These are phyloP conservation scores for Acleris holmiana DNA, from an alignment of 2,888 invertebrate genomes.

Conservation along the genomic window DNA sequence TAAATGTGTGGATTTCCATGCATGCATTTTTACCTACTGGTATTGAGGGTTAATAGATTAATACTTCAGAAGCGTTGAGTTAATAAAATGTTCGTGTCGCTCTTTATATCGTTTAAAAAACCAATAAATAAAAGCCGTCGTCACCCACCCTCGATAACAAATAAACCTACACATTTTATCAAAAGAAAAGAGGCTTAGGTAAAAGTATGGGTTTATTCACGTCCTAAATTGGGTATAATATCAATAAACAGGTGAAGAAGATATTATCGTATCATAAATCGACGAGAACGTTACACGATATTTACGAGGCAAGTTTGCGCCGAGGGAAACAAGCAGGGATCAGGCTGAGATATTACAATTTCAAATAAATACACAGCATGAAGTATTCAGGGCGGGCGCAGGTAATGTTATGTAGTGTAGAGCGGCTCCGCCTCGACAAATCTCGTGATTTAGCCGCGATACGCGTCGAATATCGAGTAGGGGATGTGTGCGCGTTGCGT, in stretches of 20 bases:
- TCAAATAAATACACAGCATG: constrained; percentile 82
- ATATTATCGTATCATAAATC: constrained; percentile 72
- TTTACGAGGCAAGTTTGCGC: constrained; percentile 75
- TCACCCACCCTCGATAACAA: constrained; percentile 25
- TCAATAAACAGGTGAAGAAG: constrained; percentile 53
- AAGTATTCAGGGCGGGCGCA: constrained; percentile 81
- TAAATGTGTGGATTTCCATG: constrained; percentile 30
- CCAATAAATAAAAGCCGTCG: constrained; percentile 17
- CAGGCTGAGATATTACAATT: constrained; percentile 81
- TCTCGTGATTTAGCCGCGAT: constrained; percentile 82
- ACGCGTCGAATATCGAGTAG: constrained; percentile 80
- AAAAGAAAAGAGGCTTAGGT: constrained; percentile 27
- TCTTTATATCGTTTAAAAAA: constrained; percentile 24
- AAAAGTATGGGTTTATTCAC: constrained; percentile 28
- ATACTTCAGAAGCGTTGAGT: constrained; percentile 38
- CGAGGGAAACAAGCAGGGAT: constrained; percentile 77
- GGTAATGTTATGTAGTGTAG: constrained; percentile 80
- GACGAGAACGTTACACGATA: constrained; percentile 74
- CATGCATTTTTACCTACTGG: constrained; percentile 21
- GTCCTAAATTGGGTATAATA: constrained; percentile 34
- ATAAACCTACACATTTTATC: constrained; percentile 24
- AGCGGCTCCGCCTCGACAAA: constrained; percentile 78
- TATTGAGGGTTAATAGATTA: constrained; percentile 22
- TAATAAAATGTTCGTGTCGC: constrained; percentile 29
- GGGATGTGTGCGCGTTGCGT: constrained; percentile 76